These are phyloP conservation scores for Chaetodon trifasciatus DNA, from an alignment of 2,797 vertebrate species.

Conservation along the genomic window DNA sequence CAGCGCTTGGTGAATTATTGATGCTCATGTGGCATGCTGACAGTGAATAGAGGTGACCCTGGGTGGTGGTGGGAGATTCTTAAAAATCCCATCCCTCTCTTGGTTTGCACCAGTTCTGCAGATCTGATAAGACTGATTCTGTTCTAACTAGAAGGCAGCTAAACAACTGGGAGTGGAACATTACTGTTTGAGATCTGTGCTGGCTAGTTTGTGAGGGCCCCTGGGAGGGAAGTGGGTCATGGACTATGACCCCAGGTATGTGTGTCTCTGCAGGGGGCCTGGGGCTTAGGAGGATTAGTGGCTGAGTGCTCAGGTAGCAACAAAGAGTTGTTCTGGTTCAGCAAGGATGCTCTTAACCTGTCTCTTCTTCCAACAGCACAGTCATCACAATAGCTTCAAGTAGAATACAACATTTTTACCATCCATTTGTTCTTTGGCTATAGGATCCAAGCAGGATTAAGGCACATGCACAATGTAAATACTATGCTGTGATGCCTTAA, in stretches of 20 bases:
- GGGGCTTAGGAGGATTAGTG: conserved; percentile 61
- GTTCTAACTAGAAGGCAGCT: conserved; percentile 21
- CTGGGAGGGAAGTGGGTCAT: conserved; percentile 69
- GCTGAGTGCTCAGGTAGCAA: conserved; percentile 70
- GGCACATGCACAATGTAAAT: background rate
- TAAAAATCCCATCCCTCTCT: conserved; percentile 38
- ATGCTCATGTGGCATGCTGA: conserved; percentile 71
- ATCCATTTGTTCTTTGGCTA: background rate
- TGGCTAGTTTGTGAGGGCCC: conserved; percentile 25
- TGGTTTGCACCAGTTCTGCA: conserved; percentile 36
- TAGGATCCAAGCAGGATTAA: background rate
- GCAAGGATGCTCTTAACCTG: conserved; percentile 50
- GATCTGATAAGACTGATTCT: conserved; percentile 36
- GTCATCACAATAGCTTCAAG: conserved; percentile 38
- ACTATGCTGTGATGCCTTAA: background rate
- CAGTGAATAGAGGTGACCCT: conserved; percentile 65
- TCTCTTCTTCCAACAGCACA: conserved; percentile 30
- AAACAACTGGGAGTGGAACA: conserved; percentile 21
- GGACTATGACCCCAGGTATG: conserved; percentile 72
- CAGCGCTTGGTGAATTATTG: conserved; percentile 83
- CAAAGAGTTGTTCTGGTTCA: conserved; percentile 72
- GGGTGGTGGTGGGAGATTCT: conserved; percentile 51
- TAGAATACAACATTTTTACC: background rate
- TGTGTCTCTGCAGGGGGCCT: conserved; percentile 74
- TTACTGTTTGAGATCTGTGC: conserved; percentile 41